These are phyloP conservation scores for Acanthosepion lycidas DNA, from an alignment of 2,888 invertebrate species.

Conservation along the genomic window DNA sequence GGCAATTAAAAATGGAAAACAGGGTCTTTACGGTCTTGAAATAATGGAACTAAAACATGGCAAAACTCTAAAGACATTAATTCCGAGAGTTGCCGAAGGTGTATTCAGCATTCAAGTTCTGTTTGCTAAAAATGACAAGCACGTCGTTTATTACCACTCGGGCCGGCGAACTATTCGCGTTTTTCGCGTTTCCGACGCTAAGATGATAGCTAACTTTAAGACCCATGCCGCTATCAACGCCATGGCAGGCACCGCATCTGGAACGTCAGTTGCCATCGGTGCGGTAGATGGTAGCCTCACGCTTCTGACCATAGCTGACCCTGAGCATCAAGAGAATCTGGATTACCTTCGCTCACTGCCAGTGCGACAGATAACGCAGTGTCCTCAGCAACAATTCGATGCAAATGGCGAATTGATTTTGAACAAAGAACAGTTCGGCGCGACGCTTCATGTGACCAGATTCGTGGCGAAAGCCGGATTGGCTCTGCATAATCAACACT, in stretches of 20 bases:
- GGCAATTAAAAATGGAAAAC: constrained; percentile 79
- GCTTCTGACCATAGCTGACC: constrained; percentile 86
- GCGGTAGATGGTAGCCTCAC: constrained; percentile 95
- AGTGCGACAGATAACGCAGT: constrained; percentile 61
- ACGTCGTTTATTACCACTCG: constrained; percentile 97
- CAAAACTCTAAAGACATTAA: constrained; percentile 89
- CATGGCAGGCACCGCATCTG: constrained; percentile 70
- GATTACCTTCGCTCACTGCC: constrained; percentile 67
- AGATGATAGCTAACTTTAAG: constrained; percentile 89
- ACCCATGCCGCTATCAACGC: constrained; percentile 72
- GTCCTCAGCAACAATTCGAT: constrained; percentile 51
- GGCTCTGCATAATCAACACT: constrained; percentile 61
- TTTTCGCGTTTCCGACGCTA: constrained; percentile 91
- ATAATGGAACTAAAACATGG: constrained; percentile 91
- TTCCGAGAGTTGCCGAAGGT: constrained; percentile 92
- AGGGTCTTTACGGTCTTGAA: constrained; percentile 93
- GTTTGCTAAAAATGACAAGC: constrained; percentile 94
- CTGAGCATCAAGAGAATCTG: constrained; percentile 64
- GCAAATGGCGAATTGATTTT: constrained; percentile 59
- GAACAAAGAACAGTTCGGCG: constrained; percentile 66
- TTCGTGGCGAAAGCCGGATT: constrained; percentile 71
- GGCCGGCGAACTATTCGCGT: constrained; percentile 94
- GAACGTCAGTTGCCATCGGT: constrained; percentile 81
- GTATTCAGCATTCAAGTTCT: constrained; percentile 92
- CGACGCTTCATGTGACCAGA: constrained; percentile 70